Evolutionary conservation across 2,113 vertebrate genomes (phyloP).

Genomic region (Eurystomus gularis): DNA sequence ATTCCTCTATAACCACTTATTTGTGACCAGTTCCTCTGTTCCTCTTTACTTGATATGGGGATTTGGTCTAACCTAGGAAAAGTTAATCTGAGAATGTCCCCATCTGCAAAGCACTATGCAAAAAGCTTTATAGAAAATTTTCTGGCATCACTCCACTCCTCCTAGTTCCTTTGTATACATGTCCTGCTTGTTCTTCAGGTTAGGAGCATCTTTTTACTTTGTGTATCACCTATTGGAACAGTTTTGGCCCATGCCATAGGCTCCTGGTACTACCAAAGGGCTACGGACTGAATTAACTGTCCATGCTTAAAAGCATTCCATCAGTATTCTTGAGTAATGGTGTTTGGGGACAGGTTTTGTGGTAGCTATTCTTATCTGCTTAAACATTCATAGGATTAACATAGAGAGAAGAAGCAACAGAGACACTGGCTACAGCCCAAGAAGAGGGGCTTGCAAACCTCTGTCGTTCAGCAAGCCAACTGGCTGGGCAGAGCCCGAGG

Average conservation of each 20-base stretch:
- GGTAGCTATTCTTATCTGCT: not conserved
- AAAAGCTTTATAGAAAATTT: not conserved
- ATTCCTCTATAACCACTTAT: not conserved
- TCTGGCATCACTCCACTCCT: not conserved
- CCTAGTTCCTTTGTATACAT: not conserved
- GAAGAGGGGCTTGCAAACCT: not conserved
- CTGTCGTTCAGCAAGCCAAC: not conserved
- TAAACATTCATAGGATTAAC: not conserved
- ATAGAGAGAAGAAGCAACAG: not conserved
- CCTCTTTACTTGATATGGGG: not conserved
- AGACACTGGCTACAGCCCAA: not conserved
- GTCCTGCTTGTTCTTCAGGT: not conserved
- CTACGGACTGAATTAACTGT: not conserved
- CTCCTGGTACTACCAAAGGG: not conserved
- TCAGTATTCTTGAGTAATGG: not conserved
- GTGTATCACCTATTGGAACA: not conserved
- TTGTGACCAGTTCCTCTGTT: not conserved
- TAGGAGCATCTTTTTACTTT: not conserved
- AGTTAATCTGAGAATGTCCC: not conserved
- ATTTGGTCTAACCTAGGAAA: not conserved
- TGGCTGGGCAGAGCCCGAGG: not conserved
- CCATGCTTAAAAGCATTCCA: not conserved
- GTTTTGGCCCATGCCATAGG: accelerated
- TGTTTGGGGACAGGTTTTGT: not conserved
- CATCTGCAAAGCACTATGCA: not conserved